Base-by-base conservation (phyloP, 53 echinoderm and acorn worm genomes). In the Actinopyga echinites region DNA sequence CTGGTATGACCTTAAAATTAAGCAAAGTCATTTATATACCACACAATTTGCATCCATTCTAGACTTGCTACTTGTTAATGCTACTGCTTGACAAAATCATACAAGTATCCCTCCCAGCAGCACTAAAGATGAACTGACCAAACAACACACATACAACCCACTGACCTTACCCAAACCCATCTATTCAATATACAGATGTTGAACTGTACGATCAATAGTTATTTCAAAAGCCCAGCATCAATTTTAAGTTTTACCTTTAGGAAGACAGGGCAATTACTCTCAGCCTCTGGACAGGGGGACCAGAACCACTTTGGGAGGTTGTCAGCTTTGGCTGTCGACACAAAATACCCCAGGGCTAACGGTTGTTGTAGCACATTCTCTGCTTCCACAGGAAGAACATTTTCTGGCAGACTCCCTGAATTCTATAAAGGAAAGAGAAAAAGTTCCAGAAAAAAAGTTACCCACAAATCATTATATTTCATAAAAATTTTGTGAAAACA, bases 291-390 rank as follows among this genome's bases (percentile, higher is more conserved):
- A 84, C 96, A 93, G 13, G 96, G 83, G 19, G 96, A 85, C 96
- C 96, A 96, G 87, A 96, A 96, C 96, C 96, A 96, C 64, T 93
- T 92, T 33, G 96, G 96, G 31, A 96, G 82, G 33, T 93, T 93
- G 24, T 93, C 96, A 11, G 96, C 91, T 85, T 87, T 89, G 79
- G 96, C 96, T 74, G 96, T 96, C 53, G 96, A 96, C 79, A 96
- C 90, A 67, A 93, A 96, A 91, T 91, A 96, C 53, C 93, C 96
- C 82, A 96, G 89, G 79, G 96, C 96, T 28, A 93, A 81, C 13
- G 96, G 96, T 68, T 96, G 96, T 74, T 96, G 96, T 8, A 91
- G 74, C 13, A 96, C 85, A 32, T 87, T 91, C 56, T 96, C 91
- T 0, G 91, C 86, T 31, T 93, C 96, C 7, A 86, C 82, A 1